A percentile compares a stretch with the other conserved stretches of the same genome.
These are phyloP conservation scores for Elgaria multicarinata DNA, from an alignment of 2,113 vertebrate genomes.

Conservation along the genomic window DNA sequence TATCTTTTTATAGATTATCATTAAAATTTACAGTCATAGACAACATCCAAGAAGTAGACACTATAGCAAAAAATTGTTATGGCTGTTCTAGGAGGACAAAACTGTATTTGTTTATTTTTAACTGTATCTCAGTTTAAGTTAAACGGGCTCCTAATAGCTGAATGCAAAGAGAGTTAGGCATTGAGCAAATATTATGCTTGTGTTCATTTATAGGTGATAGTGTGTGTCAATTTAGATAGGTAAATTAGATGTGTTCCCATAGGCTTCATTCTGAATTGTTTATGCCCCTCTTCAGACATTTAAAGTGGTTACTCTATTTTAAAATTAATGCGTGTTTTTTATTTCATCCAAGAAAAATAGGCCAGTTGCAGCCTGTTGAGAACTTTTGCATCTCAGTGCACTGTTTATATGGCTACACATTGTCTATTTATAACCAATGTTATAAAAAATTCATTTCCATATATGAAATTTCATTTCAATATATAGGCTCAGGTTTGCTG, in stretches of 20 bases:
- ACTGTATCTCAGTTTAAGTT: background rate
- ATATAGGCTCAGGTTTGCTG: background rate
- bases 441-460: background rate
- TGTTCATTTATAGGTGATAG: slow-evolving; percentile 15
- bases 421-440: background rate
- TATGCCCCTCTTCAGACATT: background rate
- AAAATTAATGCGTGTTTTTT: background rate
- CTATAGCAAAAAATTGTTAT: background rate
- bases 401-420: background rate
- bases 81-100: background rate
- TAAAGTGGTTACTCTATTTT: background rate
- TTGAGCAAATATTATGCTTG: slow-evolving; percentile 21
- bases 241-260: background rate
- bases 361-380: fast-evolving
- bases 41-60: fast-evolving
- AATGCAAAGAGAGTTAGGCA: background rate
- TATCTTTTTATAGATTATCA: background rate
- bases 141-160: background rate
- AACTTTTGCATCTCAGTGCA: background rate
- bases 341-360: slow-evolving; percentile 31
- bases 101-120: background rate
- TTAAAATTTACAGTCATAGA: background rate
- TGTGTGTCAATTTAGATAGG: background rate
- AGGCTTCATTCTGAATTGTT: background rate
- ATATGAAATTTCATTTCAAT: background rate